These are phyloP conservation scores for Mesembrinibis cayennensis DNA, from an alignment of 2,113 vertebrate species.

Conservation along the genomic window DNA sequence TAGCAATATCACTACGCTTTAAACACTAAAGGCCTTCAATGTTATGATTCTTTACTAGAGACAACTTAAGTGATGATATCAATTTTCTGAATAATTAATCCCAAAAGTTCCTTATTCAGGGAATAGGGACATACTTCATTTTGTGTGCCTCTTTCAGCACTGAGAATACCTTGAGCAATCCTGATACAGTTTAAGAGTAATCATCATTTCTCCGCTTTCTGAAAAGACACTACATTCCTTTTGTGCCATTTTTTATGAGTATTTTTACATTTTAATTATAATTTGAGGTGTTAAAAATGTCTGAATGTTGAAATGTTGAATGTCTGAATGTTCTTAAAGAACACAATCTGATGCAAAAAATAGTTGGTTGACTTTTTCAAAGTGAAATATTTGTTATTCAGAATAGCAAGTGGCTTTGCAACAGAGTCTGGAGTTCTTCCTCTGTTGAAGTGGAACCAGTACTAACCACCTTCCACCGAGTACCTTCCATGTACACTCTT, in stretches of 20 bases:
- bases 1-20: background rate
- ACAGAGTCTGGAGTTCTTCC: background rate
- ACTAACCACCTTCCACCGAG: background rate
- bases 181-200: background rate
- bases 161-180: background rate
- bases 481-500: background rate
- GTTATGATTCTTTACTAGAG: background rate
- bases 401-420: background rate
- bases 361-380: background rate
- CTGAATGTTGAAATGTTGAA: too few relatives aligned
- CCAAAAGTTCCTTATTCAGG: background rate
- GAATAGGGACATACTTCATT: background rate
- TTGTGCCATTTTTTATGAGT: background rate
- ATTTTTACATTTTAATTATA: background rate
- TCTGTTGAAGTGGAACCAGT: background rate
- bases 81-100: background rate
- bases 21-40: background rate
- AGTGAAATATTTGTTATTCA: background rate
- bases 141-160: background rate
- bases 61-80: background rate
- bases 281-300: background rate
- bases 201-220: background rate
- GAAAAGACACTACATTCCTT: background rate
- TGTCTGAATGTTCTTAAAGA: background rate
- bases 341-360: background rate